Evolutionary conservation across 2,797 vertebrate genomes (phyloP), one percentile per base, ranked within the genome.

Genomic region (Tokudaia muenninki): DNA sequence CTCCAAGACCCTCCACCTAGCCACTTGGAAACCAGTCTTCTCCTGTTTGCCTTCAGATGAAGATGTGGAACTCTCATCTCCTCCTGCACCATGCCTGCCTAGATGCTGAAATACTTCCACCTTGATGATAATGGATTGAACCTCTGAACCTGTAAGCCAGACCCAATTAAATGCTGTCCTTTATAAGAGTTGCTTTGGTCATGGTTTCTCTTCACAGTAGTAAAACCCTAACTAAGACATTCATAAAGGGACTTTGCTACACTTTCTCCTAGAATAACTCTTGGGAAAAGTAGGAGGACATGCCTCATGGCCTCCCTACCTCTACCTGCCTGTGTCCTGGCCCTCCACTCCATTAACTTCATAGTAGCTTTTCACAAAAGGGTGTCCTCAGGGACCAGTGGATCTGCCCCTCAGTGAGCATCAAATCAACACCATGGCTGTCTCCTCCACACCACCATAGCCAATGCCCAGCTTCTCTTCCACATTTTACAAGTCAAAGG

Each of bases 321-420:
- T 86, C 63, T 41, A 52, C 91, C 65, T 22, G 29, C 37, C 57
- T 72, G n/a, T 1, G 12, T 34, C 9, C 41, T 9, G 12, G 50
- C n/a, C 70, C 57, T 72, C 34, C 0, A 29, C 59, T 44, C 13
- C 57, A 47, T 34, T 88, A 41, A 90, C 22, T 41, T 44, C n/a
- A 92, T 17, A 34, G 13, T n/a, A 13, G 29, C 19, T 81, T 96
- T 94, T 70, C 81, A 93, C 16, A 65, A 65, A 93, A 72, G 34
- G 22, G 50, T 37, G 34, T 22, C 19, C 24, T 41, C 77, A 22
- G 67, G 67, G 86, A 87, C 61, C 0, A 8, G 21, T 10, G 6
- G 22, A 1, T 63, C 74, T 70, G 26, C 34, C 77, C 47, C 52
- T 88, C n/a, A 1, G 14, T 3, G 9, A 86, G 24, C 47, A 21